Conservation (phyloP, 2,113 vertebrate genomes). For the Carassius gibelio region DNA sequence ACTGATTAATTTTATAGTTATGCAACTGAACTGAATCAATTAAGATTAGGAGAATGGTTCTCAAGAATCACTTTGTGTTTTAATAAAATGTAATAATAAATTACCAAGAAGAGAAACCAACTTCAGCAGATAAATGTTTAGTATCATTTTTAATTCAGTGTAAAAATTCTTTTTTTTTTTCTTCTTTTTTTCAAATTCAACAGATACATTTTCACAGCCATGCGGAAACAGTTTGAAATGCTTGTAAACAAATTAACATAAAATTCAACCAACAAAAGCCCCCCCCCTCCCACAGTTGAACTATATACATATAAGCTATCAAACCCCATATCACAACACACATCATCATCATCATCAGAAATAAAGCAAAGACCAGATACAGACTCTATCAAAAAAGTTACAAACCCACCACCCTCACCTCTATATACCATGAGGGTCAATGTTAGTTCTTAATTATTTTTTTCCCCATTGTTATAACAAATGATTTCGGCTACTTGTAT, state of each 20-base stretch:
- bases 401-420: conserved; percentile 86
- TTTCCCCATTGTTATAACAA: conserved; percentile 69
- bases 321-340: conserved; percentile 79
- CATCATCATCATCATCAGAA: conserved; percentile 91
- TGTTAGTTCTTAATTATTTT: conserved; percentile 72
- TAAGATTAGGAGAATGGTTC: no score
- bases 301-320: conserved; percentile 89
- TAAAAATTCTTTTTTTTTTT: conserved; percentile 83
- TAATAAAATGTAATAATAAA: no score
- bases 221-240: conserved; percentile 83
- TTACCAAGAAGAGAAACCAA: not conserved
- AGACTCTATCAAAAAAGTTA: conserved; percentile 96
- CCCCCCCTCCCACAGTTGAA: conserved; percentile 85
- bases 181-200: conserved; percentile 78
- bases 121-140: conserved; percentile 37
- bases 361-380: conserved; percentile 88
- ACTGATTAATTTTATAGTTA: no score
- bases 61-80: no score
- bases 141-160: conserved; percentile 92
- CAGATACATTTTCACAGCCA: conserved; percentile 94
- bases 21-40: no score
- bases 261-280: conserved; percentile 81
- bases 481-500: conserved; percentile 79
- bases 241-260: conserved; percentile 74
- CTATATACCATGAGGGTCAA: conserved; percentile 81